phyloP scores from a whole-genome alignment of 2,888 invertebrate genomes.

The Drosophila dives region DNA sequence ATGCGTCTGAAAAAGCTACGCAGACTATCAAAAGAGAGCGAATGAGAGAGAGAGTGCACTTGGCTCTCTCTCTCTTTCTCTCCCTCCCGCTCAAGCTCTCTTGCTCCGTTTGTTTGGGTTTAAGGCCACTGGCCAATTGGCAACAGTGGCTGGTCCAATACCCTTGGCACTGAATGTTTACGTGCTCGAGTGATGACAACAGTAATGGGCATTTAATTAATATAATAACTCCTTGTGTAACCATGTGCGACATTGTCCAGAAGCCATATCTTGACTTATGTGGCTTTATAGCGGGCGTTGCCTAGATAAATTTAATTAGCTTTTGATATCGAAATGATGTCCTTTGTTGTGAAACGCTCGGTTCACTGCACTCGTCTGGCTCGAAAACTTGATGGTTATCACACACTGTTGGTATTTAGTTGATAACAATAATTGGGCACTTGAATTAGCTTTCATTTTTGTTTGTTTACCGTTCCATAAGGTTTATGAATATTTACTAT shows the following conservation, averaged over 20 bases:
- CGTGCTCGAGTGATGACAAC: conserved; percentile 43
- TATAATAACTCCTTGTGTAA: conserved; percentile 40
- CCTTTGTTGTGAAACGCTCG: conserved; percentile 31
- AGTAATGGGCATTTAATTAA: conserved; percentile 67
- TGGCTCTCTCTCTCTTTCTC: not conserved
- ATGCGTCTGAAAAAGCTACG: conserved; percentile 21
- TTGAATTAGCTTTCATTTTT: not conserved
- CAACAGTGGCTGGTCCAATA: not conserved
- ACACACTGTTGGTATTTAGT: not conserved
- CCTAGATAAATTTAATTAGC: conserved; percentile 38
- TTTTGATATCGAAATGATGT: conserved; percentile 37
- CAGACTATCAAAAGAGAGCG: conserved; percentile 5
- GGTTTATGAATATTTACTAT: not conserved
- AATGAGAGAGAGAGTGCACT: conserved; percentile 6
- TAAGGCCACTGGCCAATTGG: conserved; percentile 60
- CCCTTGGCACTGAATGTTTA: not conserved
- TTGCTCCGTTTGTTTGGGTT: conserved; percentile 69
- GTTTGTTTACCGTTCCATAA: not conserved
- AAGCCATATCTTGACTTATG: not conserved
- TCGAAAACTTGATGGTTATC: not conserved
- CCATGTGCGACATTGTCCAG: conserved; percentile 3
- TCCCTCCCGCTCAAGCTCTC: not conserved
- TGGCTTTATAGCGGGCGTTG: conserved; percentile 40
- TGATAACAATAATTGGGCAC: not conserved
- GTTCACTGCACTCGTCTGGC: conserved; percentile 21